Evolutionary conservation across 1,140 invertebrate species (phyloP), one percentile per base, ranked within the genome.

Genomic region (Anoplophora glabripennis): DNA sequence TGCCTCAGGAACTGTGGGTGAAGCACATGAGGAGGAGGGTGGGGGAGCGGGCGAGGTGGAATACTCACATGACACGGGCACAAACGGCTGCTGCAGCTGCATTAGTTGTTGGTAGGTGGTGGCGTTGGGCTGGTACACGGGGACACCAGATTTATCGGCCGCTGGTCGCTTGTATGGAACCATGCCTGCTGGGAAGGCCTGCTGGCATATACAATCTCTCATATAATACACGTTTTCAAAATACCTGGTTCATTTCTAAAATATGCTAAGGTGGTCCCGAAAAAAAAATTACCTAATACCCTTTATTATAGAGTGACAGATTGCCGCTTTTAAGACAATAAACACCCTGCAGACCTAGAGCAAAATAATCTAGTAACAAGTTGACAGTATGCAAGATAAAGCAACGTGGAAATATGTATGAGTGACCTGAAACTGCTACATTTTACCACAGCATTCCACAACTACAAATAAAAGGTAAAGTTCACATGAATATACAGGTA

Each of bases 71-170:
- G 89, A 91, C 80, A 92, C 88, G 84, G 89, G 89, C 83, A 92
- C 88, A 83, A 90, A 92, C 73, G 92, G 92, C 86, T 95, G 92
- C 81, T 92, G 90, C 67, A 93, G 81, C 82, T 93, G 92, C 91
- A 96, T 94, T 78, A 96, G 84, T 81, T 93, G 93, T 79, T 96
- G 93, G 81, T 96, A 96, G 71, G 92, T 90, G 68, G 89, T 90
- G 71, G 87, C 88, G 74, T 84, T 85, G 69, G 92, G 93, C 79
- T 96, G 93, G 82, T 96, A 98, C 68, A 97, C 90, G 67, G 94
- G 93, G 76, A 96, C 85, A 68, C 93, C 94, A 74, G 91, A 93
- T 80, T 97, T 97, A 78, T 95, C 93, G 49, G 91, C 92, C 69
- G 93, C 90, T 73, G 93, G 87, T 80, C 94, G 89, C 80, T 94